Conservation (phyloP, 2,888 invertebrate species). For the Neoscelio sp. region DNA sequence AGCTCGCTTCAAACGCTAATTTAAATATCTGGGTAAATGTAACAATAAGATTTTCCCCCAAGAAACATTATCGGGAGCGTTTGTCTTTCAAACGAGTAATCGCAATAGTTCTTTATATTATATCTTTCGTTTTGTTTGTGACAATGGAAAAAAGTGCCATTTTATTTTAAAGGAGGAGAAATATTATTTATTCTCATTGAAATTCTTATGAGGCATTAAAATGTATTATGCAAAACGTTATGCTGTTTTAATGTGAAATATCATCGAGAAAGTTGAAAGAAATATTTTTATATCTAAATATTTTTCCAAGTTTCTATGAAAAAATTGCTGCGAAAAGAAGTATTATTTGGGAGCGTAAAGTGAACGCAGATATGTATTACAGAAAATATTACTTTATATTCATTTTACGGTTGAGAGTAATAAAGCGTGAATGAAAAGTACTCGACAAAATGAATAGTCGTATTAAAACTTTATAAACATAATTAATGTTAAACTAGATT, state of each 20-base stretch:
- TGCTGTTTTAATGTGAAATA: not conserved
- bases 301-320: not conserved
- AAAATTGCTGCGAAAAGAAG: not conserved
- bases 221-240: conserved; percentile 8
- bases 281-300: conserved; percentile 23
- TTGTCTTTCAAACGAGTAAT: conserved; percentile 3
- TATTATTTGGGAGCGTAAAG: not conserved
- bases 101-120: too few species aligned
- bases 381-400: conserved; percentile 19
- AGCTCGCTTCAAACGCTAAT: conserved; percentile 22
- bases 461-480: conserved; percentile 20
- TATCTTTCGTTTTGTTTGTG: too few species aligned
- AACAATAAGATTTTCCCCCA: not conserved
- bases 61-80: not conserved
- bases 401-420: conserved; percentile 25
- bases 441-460: not conserved
- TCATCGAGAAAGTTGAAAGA: conserved; percentile 14
- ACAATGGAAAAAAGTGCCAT: conserved; percentile 4
- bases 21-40: conserved; percentile 26
- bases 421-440: conserved; percentile 14
- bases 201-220: not conserved
- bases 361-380: conserved; percentile 1
- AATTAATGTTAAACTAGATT: conserved; percentile 19
- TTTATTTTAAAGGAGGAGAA: not conserved
- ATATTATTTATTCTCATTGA: not conserved